phyloP scores from a whole-genome alignment of 2,888 invertebrate species.

The Cerastis leucographa region DNA sequence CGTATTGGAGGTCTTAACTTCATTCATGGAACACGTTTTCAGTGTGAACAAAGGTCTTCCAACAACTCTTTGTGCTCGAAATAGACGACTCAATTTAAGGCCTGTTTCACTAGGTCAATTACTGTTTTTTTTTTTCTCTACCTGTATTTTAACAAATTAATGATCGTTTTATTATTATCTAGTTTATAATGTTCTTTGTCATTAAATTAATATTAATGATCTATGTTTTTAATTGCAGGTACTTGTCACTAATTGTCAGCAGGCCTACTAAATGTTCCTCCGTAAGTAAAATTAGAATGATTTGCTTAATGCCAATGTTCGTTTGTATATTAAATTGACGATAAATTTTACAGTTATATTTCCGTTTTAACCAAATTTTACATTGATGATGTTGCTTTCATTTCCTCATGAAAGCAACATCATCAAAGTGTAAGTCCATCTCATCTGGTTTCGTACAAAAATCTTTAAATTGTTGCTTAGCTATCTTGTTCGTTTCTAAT shows the following conservation, averaged over 20 bases:
- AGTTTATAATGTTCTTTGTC: not conserved
- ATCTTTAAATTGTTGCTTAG: not conserved
- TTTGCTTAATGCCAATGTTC: not conserved
- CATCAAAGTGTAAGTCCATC: not conserved
- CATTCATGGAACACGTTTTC: conserved; percentile 5
- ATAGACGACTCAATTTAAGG: not conserved
- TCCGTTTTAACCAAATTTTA: not conserved
- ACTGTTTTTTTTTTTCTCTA: not conserved
- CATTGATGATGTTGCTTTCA: not conserved
- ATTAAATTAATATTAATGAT: conserved; percentile 13
- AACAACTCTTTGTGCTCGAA: not conserved
- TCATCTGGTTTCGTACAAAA: not conserved
- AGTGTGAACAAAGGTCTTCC: conserved; percentile 11
- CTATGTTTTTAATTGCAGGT: conserved; percentile 52
- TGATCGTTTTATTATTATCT: not conserved
- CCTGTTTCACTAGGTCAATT: not conserved
- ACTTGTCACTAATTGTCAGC: conserved; percentile 31
- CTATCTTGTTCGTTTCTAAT: conserved; percentile 3
- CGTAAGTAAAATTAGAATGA: conserved; percentile 21
- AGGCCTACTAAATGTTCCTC: not conserved
- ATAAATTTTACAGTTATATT: not conserved
- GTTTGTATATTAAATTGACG: not conserved
- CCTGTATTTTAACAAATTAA: not conserved
- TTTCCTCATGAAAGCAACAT: not conserved
- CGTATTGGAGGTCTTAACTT: conserved; percentile 32